Evolutionary conservation across 2,113 vertebrate species (phyloP).

Genomic region (Australoheros scitulus): DNA sequence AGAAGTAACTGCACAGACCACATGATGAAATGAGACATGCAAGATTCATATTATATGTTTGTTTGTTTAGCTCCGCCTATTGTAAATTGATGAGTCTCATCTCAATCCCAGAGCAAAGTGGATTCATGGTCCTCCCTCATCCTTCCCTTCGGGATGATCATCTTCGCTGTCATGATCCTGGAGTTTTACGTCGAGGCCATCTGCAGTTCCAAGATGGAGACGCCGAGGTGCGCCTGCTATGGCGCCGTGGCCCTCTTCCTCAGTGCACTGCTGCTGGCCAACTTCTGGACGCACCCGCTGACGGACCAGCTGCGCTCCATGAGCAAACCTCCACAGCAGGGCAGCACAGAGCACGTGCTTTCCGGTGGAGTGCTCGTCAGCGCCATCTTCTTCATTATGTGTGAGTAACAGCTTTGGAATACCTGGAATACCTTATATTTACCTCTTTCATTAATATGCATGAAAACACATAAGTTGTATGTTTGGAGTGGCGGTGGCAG

Average conservation of each 20-base stretch:
- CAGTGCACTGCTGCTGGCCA: conserved; percentile 90
- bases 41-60: neutral
- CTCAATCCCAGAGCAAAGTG: conserved; percentile 89
- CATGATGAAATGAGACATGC: neutral
- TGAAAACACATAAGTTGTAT: no score
- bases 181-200: conserved; percentile 97
- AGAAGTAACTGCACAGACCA: conserved; percentile 81
- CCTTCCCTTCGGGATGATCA: conserved; percentile 88
- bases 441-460: neutral
- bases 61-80: neutral
- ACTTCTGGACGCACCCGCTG: conserved; percentile 96
- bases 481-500: no score
- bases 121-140: conserved; percentile 93
- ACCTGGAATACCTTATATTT: no score
- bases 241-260: conserved; percentile 86
- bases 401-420: conserved; percentile 75
- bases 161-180: conserved; percentile 93
- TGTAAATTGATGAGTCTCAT: neutral
- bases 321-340: conserved; percentile 82
- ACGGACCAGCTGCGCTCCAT: conserved; percentile 91
- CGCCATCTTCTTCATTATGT: conserved; percentile 93
- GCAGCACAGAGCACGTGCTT: conserved; percentile 93
- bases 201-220: conserved; percentile 92
- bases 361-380: conserved; percentile 97
- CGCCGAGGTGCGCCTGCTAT: conserved; percentile 86